Base-by-base conservation (phyloP, 2,797 vertebrate species). In the Lacerta agilis region DNA sequence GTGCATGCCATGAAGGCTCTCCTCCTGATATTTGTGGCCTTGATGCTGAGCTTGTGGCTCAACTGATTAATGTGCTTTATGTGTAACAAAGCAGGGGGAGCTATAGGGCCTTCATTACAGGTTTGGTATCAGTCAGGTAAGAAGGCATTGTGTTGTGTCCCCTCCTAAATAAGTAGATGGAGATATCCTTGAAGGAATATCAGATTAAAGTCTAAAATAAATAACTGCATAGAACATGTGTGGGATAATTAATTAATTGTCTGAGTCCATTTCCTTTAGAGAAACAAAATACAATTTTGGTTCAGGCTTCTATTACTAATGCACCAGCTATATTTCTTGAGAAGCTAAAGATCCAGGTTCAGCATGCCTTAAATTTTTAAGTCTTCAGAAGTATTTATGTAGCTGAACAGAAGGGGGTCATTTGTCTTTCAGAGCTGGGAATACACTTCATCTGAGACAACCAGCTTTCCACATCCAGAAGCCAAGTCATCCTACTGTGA, bases 381-480 rank as follows among this genome's bases (percentile, higher is more conserved):
- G 13, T 45, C 45, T 49, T 80, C 29, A 85, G 89, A 82, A 18
- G 2, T 38, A 5, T 76, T 90, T 85, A 69, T 90, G 11, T 85
- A 13, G 36, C 7, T 73, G 33, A 83, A 85, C 29, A 81, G 71
- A 87, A 86, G 1, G 33, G 58, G 83, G 89, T 89, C 0, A 67
- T 91, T 87, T 69, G 2, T 58, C 69, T 4, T 82, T 89, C 3
- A 55, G 4, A 80, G 49, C 1, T 86, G 5, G 25, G 10, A 90
- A 82, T 76, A 29, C 15, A 2, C 77, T 85, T 85, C 69, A 81
- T 66, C 85, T 79, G 2, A 87, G 45, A 75, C 67, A 23, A 90
- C 88, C 88, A 49, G 0, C 71, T 43, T 90, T 72, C 77, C 49
- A 41, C 49, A 72, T 83, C 49, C 80, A 86, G 38, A 80, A 79